Base-by-base conservation (phyloP, 2,888 invertebrate species). In the Clitarchus hookeri region DNA sequence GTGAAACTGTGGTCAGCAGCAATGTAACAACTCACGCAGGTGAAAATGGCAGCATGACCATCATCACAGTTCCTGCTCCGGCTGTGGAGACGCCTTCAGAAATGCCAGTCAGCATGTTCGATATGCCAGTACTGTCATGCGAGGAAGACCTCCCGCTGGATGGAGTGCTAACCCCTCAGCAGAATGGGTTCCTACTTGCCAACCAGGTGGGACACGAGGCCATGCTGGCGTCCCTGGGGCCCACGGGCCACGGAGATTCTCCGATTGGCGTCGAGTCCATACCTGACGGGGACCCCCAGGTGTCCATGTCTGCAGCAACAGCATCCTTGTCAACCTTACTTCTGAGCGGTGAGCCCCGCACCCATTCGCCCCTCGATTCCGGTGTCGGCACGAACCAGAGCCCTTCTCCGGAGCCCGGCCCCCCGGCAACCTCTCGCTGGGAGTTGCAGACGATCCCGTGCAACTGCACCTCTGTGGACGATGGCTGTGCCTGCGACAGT, bases 241-340 rank as follows among this genome's bases (percentile, higher is more conserved):
- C 44, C 48, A 44, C 79, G 19, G 44, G 78, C 23, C 25, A 78
- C 65, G 44, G 84, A 26, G 87, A 84, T 16, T 86, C 88, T 23
- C 88, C 88, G 3, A 90, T 91, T 0, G 92, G 92, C 87, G 91
- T 92, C 85, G 91, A 91, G 86, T 91, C 91, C 8, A 87, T 91
- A 48, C 91, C 93, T 2, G 93, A 93, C 84, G 91, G 91, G 77
- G 93, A 93, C 87, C 93, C 92, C 26, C 90, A 92, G 86, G 93
- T 93, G 89, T 92, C 93, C 23, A 94, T 95, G 88, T 95, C 94
- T 6, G 95, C 94, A 85, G 94, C 94, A 0, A 94, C 94, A 86
- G 94, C 94, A 79, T 94, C 94, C 89, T 90, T 94, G 85, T 94
- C 93, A 87, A 94, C 94, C 0, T 91, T 94, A 48, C 89, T 94